A percentile compares a stretch with the other conserved stretches of the same genome.
These are phyloP conservation scores for Pseudococcus longispinus DNA, from an alignment of 2,888 invertebrate species.

Conservation along the genomic window DNA sequence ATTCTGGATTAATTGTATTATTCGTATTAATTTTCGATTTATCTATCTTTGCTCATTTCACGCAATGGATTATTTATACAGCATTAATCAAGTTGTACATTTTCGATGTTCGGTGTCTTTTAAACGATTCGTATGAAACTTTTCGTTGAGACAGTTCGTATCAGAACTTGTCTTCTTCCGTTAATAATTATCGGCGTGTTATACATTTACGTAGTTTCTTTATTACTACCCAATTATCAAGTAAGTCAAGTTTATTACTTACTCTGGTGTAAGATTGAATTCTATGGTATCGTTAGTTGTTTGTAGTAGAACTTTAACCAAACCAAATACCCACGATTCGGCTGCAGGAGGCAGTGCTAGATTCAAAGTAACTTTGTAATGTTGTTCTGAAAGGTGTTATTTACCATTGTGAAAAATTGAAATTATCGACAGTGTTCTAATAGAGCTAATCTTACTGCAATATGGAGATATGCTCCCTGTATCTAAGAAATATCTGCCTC, in stretches of 20 bases:
- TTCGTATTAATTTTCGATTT: too few relatives aligned
- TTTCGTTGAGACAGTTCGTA: too few relatives aligned
- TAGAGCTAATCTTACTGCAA: constrained; percentile 67
- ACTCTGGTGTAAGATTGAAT: constrained; percentile 78
- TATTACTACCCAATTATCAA: neutral
- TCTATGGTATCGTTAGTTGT: constrained; percentile 76
- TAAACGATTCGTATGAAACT: too few relatives aligned
- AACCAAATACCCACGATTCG: constrained; percentile 83
- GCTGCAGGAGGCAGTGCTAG: constrained; percentile 79
- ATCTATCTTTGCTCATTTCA: too few relatives aligned
- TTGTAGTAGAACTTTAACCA: constrained; percentile 77
- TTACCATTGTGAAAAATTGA: neutral
- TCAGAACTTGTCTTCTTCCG: too few relatives aligned
- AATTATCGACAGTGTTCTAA: neutral
- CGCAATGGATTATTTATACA: too few relatives aligned
- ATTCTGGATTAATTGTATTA: too few relatives aligned
- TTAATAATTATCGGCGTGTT: too few relatives aligned
- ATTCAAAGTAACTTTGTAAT: constrained; percentile 79
- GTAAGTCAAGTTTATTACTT: constrained; percentile 58
- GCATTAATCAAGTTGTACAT: too few relatives aligned
- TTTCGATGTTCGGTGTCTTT: too few relatives aligned
- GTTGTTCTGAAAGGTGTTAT: constrained; percentile 70
- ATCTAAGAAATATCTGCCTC: constrained; percentile 77
- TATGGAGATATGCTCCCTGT: constrained; percentile 80
- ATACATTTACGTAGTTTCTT: neutral